phyloP scores from a whole-genome alignment of 2,888 invertebrate species.

The Kryphioiulus occultus region DNA sequence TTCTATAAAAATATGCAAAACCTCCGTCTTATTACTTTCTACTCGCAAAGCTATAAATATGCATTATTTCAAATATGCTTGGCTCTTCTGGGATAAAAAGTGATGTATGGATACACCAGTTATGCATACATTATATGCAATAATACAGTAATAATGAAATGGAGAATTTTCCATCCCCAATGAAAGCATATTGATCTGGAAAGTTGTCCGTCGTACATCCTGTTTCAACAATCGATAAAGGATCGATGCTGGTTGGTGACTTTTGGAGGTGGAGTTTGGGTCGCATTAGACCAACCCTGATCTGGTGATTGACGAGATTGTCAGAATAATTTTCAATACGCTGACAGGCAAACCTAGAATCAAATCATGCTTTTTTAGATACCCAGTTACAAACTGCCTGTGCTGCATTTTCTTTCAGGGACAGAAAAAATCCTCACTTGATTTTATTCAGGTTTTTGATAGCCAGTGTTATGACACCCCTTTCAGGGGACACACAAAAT shows the following conservation, averaged over 20 bases:
- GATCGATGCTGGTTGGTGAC: slow-evolving; percentile 42
- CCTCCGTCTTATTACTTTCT: slow-evolving; percentile 27
- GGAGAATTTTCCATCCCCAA: slow-evolving; percentile 35
- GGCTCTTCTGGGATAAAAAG: slow-evolving; percentile 8
- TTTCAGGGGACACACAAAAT: no score
- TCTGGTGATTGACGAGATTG: slow-evolving; percentile 41
- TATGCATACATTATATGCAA: slow-evolving; percentile 33
- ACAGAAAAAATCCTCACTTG: not conserved
- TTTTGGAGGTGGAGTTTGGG: slow-evolving; percentile 44
- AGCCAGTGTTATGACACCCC: no score
- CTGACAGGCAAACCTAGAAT: slow-evolving; percentile 41
- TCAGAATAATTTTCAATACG: slow-evolving; percentile 46
- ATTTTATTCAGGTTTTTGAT: not conserved
- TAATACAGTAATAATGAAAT: slow-evolving; percentile 22
- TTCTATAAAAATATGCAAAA: slow-evolving; percentile 27
- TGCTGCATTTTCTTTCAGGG: not conserved
- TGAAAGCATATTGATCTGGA: slow-evolving; percentile 25
- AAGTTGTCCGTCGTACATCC: slow-evolving; percentile 43
- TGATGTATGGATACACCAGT: slow-evolving; percentile 27
- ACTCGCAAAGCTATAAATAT: slow-evolving; percentile 41
- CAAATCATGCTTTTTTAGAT: slow-evolving; percentile 10
- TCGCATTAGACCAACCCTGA: slow-evolving; percentile 37
- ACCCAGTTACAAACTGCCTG: slow-evolving; percentile 7
- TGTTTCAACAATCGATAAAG: not conserved
- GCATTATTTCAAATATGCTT: slow-evolving; percentile 41